phyloP scores from a whole-genome alignment of 2,888 invertebrate species.

The Tryphoninae sp. region DNA sequence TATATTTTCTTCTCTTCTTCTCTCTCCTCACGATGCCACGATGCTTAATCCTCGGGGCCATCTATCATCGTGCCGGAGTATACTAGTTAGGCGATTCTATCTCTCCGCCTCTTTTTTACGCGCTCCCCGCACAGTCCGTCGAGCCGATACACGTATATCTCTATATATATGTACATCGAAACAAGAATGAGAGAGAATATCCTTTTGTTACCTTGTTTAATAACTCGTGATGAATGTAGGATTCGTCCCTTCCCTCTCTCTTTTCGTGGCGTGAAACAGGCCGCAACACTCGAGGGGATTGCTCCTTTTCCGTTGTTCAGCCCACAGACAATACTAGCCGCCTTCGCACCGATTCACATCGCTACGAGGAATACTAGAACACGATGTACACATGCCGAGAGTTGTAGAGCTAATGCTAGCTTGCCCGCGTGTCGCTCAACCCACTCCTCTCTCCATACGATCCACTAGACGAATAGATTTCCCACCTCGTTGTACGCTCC shows the following conservation, averaged over 20 bases:
- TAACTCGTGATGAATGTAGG: constrained; percentile 80
- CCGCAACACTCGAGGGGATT: constrained; percentile 60
- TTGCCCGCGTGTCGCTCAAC: constrained; percentile 15
- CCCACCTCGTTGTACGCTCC: neutral
- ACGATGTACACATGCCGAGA: neutral
- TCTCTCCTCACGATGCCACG: constrained; percentile 65
- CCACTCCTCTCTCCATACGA: constrained; percentile 8
- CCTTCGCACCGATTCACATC: constrained; percentile 18
- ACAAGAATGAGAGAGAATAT: constrained; percentile 63
- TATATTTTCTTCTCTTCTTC: neutral
- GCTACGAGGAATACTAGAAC: constrained; percentile 8
- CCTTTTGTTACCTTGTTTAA: constrained; percentile 80
- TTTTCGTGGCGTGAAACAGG: constrained; percentile 26
- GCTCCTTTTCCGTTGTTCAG: constrained; percentile 51
- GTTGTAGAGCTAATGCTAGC: constrained; percentile 19
- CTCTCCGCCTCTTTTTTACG: constrained; percentile 77
- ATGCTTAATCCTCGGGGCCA: constrained; percentile 78
- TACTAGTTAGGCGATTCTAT: constrained; percentile 80
- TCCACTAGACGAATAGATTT: constrained; percentile 25
- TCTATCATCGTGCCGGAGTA: constrained; percentile 78
- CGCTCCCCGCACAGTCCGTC: constrained; percentile 66
- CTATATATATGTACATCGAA: constrained; percentile 18
- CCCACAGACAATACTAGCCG: constrained; percentile 21
- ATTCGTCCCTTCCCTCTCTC: constrained; percentile 59
- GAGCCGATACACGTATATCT: neutral